Evolutionary conservation across 2,888 invertebrate species (phyloP), one percentile per base, ranked within the genome.

Genomic region (Apotomis turbidana): DNA sequence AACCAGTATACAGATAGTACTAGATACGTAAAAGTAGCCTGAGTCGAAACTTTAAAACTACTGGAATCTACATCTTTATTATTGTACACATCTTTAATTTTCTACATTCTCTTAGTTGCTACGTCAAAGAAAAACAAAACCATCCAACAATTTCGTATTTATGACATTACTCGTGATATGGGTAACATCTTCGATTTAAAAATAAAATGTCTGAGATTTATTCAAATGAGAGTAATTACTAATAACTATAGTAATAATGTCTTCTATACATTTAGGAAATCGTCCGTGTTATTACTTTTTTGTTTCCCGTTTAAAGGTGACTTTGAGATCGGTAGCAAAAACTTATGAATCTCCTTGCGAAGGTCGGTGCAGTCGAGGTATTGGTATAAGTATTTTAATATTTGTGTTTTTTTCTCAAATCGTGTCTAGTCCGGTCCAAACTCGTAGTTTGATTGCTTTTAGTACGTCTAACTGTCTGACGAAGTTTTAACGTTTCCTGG

Each of bases 321-420:
- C 72, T 72, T 72, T 72, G 72, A 38, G 15, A 13, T 58, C 68
- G 58, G 72, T 58, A 62, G 59, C 70, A 72, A 72, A 72, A 72
- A 72, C 61, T 68, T 68, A 59, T 59, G 68, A 68, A 68, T 72
- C 72, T 68, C 72, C 72, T 72, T 72, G 68, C 63, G 68, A 72
- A 72, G 72, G 72, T 72, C 72, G 59, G 72, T 72, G 63, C 63
- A 57, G 54, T 41, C 59, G 38, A 27, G 57, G 51, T 61, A 41
- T 58, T 13, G 27, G 36, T 58, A 58, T 57, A 60, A 57, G 52
- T 12, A 71, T 71, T 62, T 71, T 68, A 58, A 58, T 71, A 68
- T 68, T 57, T 58, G 46, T 57, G 54, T 55, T 68, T 71, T 71
- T 68, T 68, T 68, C 54, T 62, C 57, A 59, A 62, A 55, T 63